Percentiles rank a stretch among this genome's conserved stretches.
These are phyloP conservation scores for Fratercula arctica DNA, from an alignment of 2,797 vertebrate genomes.

Conservation along the genomic window DNA sequence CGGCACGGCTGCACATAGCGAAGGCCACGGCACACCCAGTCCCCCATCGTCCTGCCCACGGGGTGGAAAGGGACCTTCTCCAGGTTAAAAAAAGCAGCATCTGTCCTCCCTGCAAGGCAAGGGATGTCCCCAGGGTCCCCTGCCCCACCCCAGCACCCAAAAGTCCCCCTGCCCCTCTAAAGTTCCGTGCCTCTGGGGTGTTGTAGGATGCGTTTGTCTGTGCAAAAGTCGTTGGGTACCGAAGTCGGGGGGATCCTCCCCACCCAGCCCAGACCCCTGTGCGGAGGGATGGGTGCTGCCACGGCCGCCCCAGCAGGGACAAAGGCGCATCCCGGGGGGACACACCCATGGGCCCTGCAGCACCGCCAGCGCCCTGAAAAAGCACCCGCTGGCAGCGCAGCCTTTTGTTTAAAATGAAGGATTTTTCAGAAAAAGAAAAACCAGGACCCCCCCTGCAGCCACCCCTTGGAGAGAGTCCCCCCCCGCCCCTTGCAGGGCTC, in stretches of 20 bases:
- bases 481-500: background rate
- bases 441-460: background rate
- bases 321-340: background rate
- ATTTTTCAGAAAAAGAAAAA: background rate
- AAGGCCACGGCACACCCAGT: background rate
- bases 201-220: accelerated
- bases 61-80: background rate
- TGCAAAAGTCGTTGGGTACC: accelerated
- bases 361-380: background rate
- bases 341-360: conserved; percentile 19
- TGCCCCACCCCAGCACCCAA: background rate
- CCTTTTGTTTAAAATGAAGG: background rate
- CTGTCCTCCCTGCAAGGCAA: background rate
- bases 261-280: background rate
- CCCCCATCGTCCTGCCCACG: accelerated
- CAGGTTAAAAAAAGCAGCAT: accelerated
- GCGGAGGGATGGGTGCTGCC: background rate
- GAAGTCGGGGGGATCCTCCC: accelerated
- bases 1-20: accelerated
- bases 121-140: background rate
- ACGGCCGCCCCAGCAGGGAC: background rate
- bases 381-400: background rate
- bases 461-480: background rate
- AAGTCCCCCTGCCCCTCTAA: background rate
- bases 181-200: background rate